Conservation (phyloP, 92 coral and sea anemone genomes). For the Nematostella vectensis region DNA sequence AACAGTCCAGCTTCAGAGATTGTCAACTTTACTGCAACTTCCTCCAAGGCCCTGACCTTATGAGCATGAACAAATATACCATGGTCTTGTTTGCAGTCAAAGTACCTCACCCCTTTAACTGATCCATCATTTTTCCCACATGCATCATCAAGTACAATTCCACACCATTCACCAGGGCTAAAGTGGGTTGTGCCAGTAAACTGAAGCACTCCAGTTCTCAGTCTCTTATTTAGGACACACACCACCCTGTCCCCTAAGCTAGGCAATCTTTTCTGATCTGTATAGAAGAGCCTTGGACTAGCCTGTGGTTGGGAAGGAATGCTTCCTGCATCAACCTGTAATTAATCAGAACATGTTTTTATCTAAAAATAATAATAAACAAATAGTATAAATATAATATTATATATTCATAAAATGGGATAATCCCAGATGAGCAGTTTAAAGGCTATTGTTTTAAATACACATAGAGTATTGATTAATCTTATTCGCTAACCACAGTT, state of each 20-base stretch:
- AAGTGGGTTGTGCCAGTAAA: conserved; percentile 81
- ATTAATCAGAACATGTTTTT: background rate
- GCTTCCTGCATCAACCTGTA: conserved; percentile 24
- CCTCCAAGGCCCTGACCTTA: conserved; percentile 60
- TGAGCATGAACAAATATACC: conserved; percentile 94
- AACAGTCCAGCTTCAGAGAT: conserved; percentile 3
- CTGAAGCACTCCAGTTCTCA: conserved; percentile 61
- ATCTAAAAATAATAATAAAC: too few relatives aligned
- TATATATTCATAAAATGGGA: too few relatives aligned
- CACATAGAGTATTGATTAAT: too few relatives aligned
- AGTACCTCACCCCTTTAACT: conserved; percentile 83
- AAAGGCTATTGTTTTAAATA: too few relatives aligned
- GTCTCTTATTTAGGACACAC: conserved; percentile 71
- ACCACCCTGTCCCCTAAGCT: conserved; percentile 68
- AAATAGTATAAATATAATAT: too few relatives aligned
- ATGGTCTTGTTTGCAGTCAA: conserved; percentile 63
- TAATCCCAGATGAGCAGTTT: too few relatives aligned
- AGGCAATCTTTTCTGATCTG: conserved; percentile 22
- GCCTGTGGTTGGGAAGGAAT: background rate
- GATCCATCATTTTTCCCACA: conserved; percentile 97
- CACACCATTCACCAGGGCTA: conserved; percentile 93
- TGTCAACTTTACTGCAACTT: background rate
- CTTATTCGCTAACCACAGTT: too few relatives aligned
- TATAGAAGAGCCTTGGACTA: conserved; percentile 9
- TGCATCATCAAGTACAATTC: conserved; percentile 68